Evolutionary conservation across 64 coral and sea anemone genomes (phyloP), one percentile per base, ranked within the genome.

Genomic region (Anthopleura sola): DNA sequence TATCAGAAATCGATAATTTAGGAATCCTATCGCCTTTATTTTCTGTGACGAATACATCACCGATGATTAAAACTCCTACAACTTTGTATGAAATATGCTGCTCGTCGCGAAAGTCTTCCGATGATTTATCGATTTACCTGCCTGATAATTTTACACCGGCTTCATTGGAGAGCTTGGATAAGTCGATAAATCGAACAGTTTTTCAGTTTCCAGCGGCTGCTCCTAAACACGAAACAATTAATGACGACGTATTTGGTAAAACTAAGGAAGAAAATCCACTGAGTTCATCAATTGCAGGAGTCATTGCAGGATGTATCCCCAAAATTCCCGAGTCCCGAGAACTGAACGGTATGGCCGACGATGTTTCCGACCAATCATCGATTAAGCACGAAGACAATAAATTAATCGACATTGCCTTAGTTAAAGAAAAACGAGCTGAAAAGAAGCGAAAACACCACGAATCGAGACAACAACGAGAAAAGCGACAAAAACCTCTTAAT

Each of bases 121-220:
- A 92, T 31, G 90, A 92, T 49, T 83, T 92, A 29, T 92, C 90
- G 20, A 69, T 92, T 36, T 92, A 92, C 50, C 78, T 92, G 19
- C 90, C 90, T 1, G 90, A 92, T 82, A 86, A 92, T 55, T 87
- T 92, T 36, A 92, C 90, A 0, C 90, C 90, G 0, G 84, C 85
- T 16, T 80, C 90, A 24, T 80, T 92, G n/a, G 90, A 92, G n/a
- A 58, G 48, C 26, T 60, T 92, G 19, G 90, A 83, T 49, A 92
- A 86, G 12, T 86, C 90, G 11, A 19, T 92, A 0, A 78, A 86
- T 55, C 39, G 84, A 14, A 87, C 79, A 11, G 86, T 92, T 55
- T 92, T 92, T 60, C 85, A 80, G 21, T 92, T 92, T 75, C 90
- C 90, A 8, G 57, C 48, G 6, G 68, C 76, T 8, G 44, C 19